phyloP scores from a whole-genome alignment of 2,888 invertebrate species.

The Caenorhabditis sp. region DNA sequence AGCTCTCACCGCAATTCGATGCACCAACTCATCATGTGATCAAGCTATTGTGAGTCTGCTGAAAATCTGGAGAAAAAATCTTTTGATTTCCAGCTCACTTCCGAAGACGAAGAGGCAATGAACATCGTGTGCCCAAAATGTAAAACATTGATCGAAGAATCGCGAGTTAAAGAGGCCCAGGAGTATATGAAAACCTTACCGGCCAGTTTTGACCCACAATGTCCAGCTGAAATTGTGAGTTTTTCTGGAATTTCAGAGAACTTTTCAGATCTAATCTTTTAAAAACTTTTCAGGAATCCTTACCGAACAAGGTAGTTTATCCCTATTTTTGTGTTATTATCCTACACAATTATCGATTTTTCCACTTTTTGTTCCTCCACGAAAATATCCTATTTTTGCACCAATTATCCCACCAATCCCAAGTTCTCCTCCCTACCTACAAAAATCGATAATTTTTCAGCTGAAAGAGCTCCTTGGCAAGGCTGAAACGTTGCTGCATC shows the following conservation, averaged over 20 bases:
- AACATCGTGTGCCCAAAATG: constrained; percentile 63
- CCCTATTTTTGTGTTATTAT: no score
- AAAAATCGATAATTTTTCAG: constrained; percentile 24
- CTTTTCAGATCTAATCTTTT: background rate
- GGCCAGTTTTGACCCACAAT: constrained; percentile 55
- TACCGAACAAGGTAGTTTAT: constrained; percentile 33
- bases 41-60: constrained; percentile 55
- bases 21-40: constrained; percentile 53
- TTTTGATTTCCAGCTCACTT: constrained; percentile 28
- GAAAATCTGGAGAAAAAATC: background rate
- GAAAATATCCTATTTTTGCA: background rate
- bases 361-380: constrained; percentile 17
- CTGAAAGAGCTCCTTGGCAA: constrained; percentile 44
- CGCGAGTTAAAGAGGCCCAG: constrained; percentile 51
- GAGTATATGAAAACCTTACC: constrained; percentile 61
- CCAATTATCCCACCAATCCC: background rate
- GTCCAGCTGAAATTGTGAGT: constrained; percentile 52
- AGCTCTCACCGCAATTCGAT: constrained; percentile 58
- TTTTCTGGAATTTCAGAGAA: background rate
- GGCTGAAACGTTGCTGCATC: constrained; percentile 61
- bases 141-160: constrained; percentile 41
- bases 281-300: constrained; percentile 23
- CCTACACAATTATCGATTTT: no score
- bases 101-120: constrained; percentile 57
- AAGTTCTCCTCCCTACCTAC: background rate